Evolutionary conservation across 2,797 vertebrate species (phyloP).

Genomic region (Oreortyx pictus): DNA sequence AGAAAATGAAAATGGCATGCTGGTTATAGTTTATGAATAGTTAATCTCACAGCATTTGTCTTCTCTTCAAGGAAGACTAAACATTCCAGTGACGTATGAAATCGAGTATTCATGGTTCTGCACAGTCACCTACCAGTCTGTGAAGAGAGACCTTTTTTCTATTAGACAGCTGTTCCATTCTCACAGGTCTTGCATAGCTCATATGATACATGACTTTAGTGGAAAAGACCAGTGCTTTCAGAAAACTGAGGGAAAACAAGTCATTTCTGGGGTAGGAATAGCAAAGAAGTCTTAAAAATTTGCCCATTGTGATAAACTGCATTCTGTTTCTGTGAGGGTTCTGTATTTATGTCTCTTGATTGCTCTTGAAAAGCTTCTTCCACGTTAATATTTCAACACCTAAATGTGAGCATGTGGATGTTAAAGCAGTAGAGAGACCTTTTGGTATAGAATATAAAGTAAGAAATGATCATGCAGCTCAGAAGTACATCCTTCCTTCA

Average conservation of each 20-base stretch:
- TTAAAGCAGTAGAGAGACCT: neutral
- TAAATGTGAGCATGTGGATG: neutral
- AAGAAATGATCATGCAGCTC: neutral
- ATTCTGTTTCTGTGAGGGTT: neutral
- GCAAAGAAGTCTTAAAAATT: neutral
- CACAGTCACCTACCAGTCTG: neutral
- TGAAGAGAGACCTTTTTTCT: neutral
- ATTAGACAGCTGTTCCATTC: neutral
- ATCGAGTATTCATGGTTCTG: neutral
- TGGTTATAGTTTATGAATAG: neutral
- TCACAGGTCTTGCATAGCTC: neutral
- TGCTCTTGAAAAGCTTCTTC: neutral
- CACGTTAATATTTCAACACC: neutral
- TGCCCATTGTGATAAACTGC: neutral
- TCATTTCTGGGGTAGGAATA: neutral
- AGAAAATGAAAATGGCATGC: neutral
- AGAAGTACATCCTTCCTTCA: neutral
- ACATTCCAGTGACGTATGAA: neutral
- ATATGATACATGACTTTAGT: neutral
- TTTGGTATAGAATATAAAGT: neutral
- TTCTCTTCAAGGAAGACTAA: neutral
- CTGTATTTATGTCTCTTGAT: rapidly evolving
- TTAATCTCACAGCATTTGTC: neutral
- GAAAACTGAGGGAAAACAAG: neutral
- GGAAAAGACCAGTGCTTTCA: neutral